Evolutionary conservation across 2,113 vertebrate genomes (phyloP).

Genomic region (Calyptommatus sinebrachiatus): DNA sequence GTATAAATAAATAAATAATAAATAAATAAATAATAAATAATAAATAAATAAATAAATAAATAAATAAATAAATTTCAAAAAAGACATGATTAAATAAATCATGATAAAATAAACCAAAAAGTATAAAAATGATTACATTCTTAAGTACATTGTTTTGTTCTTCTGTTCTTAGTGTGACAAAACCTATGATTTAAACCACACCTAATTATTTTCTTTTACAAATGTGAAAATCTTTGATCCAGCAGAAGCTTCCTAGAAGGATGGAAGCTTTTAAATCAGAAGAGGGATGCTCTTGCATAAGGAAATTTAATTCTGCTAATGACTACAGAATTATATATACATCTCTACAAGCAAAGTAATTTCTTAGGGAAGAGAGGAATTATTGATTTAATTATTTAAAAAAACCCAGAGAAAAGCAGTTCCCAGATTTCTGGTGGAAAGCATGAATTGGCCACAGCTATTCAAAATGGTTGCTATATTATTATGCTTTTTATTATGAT

Average conservation of each 20-base stretch:
- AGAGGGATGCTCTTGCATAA: not conserved
- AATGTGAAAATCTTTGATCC: not conserved
- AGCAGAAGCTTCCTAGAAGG: not conserved
- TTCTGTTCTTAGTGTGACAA: not conserved
- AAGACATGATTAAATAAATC: not conserved
- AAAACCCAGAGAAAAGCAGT: not conserved
- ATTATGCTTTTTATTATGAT: not conserved
- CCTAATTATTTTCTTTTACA: not conserved
- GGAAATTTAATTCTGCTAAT: not conserved
- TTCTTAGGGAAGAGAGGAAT: not conserved
- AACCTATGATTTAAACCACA: not conserved
- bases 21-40: too few species aligned
- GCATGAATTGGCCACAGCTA: not conserved
- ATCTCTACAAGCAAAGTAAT: not conserved
- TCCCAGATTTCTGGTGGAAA: not conserved
- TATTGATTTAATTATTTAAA: not conserved
- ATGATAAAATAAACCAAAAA: too few species aligned
- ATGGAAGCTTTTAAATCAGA: not conserved
- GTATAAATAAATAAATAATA: too few species aligned
- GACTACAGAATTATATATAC: not conserved
- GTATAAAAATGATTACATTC: not conserved
- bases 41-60: too few species aligned
- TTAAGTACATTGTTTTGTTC: not conserved
- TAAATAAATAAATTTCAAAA: not conserved
- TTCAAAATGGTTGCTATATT: slow-evolving; percentile 12